These are phyloP conservation scores for Mactromeris polynyma DNA, from an alignment of 2,888 invertebrate genomes.

Conservation along the genomic window DNA sequence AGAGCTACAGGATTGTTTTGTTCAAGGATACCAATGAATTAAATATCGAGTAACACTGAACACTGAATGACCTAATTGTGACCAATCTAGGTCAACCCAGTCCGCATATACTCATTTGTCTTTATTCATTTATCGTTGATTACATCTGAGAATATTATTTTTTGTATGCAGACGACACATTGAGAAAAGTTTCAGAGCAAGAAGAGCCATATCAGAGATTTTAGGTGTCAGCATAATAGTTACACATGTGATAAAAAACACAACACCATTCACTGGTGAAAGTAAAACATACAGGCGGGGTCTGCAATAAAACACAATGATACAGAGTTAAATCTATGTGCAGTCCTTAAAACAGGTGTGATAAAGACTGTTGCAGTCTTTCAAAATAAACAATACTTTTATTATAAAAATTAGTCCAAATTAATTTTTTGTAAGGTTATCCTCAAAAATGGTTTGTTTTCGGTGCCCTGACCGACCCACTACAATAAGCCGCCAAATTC, in stretches of 20 bases:
- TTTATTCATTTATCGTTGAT: neutral
- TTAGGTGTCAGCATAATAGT: conserved; percentile 9
- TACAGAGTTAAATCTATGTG: conserved; percentile 27
- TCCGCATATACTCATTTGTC: neutral
- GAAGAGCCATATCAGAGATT: conserved; percentile 11
- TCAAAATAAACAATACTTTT: too few species aligned
- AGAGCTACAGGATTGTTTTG: neutral
- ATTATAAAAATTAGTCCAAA: too few species aligned
- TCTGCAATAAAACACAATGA: conserved; percentile 47
- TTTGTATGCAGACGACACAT: neutral
- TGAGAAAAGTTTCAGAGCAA: neutral
- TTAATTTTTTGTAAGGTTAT: too few species aligned
- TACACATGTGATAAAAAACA: neutral
- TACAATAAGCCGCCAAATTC: too few species aligned
- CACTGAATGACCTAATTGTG: neutral
- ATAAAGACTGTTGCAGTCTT: neutral
- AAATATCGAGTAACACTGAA: neutral
- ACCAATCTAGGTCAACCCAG: neutral
- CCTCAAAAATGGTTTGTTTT: too few species aligned
- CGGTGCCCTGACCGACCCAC: too few species aligned
- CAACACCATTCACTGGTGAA: neutral
- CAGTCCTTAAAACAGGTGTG: neutral
- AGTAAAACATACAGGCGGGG: conserved; percentile 63
- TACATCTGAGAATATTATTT: neutral
- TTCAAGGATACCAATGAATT: neutral